These are phyloP conservation scores for Macrosoma leucophasiata DNA, from an alignment of 2,888 invertebrate species.

Conservation along the genomic window DNA sequence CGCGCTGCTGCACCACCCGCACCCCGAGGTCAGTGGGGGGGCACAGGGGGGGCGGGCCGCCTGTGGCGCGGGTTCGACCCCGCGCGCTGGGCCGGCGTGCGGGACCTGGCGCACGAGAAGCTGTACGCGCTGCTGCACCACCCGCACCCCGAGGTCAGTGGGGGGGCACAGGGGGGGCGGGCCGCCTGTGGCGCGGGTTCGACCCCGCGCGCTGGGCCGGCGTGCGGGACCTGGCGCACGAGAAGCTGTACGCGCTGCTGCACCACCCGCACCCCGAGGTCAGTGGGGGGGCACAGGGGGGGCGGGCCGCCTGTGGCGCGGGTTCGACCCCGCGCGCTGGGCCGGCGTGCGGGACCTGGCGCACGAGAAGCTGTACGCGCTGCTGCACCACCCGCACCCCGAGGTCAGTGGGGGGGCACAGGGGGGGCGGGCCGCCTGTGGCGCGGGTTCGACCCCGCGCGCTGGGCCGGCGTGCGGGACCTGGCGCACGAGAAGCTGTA, in stretches of 20 bases:
- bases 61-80: slow-evolving; percentile 87
- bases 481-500: slow-evolving; percentile 97
- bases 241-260: slow-evolving; percentile 89
- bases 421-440: slow-evolving; percentile 94
- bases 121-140: slow-evolving; percentile 93
- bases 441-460: slow-evolving; percentile 90
- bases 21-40: slow-evolving; percentile 96
- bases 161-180: slow-evolving; percentile 85
- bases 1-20: slow-evolving; percentile 94
- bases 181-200: slow-evolving; percentile 92
- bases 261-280: slow-evolving; percentile 91
- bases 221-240: slow-evolving; percentile 97
- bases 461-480: slow-evolving; percentile 97
- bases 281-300: slow-evolving; percentile 96
- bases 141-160: slow-evolving; percentile 96
- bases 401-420: slow-evolving; percentile 97
- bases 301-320: slow-evolving; percentile 92
- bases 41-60: slow-evolving; percentile 82
- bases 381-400: slow-evolving; percentile 87
- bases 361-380: slow-evolving; percentile 93
- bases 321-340: slow-evolving; percentile 93
- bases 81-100: slow-evolving; percentile 95
- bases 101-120: slow-evolving; percentile 97
- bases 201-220: slow-evolving; percentile 95
- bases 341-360: slow-evolving; percentile 96